Evolutionary conservation across 2,113 vertebrate genomes (phyloP).

Genomic region (Arizona elegans): DNA sequence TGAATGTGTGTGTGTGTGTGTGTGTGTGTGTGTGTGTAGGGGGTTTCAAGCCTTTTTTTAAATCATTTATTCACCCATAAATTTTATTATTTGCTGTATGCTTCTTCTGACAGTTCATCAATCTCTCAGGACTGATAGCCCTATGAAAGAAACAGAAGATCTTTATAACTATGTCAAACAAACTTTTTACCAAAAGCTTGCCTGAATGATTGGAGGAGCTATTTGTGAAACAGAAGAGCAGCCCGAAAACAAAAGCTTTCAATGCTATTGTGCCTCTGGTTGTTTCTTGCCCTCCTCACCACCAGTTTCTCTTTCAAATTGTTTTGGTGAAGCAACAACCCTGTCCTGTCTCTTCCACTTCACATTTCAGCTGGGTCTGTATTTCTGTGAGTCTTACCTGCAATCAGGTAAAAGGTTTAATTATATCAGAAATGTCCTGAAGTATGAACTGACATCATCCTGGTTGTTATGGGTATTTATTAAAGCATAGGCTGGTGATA

Average conservation of each 20-base stretch:
- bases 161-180: background rate
- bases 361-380: background rate
- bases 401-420: background rate
- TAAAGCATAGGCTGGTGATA: background rate
- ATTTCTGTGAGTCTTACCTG: background rate
- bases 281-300: background rate
- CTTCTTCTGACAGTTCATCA: background rate
- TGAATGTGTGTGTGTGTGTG: background rate
- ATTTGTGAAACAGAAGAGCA: background rate
- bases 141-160: background rate
- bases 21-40: background rate
- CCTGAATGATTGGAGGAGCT: background rate
- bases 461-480: background rate
- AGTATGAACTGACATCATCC: background rate
- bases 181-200: background rate
- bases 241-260: background rate
- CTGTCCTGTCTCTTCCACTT: background rate
- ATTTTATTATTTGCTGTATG: background rate
- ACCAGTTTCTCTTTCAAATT: background rate
- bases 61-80: background rate
- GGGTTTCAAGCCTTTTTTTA: background rate
- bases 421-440: background rate
- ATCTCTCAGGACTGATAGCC: background rate
- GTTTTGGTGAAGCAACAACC: background rate
- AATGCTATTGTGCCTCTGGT: background rate